A percentile compares a stretch with the other conserved stretches of the same genome.
Conservation (phyloP, 2,113 vertebrate species). For the Grantiella picta region DNA sequence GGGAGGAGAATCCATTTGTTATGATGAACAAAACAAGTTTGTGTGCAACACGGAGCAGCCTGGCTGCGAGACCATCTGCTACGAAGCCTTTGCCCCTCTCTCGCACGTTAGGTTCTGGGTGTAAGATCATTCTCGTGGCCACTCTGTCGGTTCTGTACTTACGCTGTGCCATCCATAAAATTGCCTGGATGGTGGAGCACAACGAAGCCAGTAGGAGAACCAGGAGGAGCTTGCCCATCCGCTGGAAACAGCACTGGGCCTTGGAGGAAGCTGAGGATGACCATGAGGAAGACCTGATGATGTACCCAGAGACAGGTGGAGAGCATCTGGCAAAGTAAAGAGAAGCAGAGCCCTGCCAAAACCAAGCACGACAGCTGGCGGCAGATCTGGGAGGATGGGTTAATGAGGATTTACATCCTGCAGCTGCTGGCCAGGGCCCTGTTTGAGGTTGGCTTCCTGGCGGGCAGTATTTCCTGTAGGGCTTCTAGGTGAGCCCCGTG, state of each 20-base stretch:
- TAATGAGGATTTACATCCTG: conserved; percentile 92
- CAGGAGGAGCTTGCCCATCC: conserved; percentile 80
- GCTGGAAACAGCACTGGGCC: conserved; percentile 84
- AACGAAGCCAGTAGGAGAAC: conserved; percentile 77
- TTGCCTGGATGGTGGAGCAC: conserved; percentile 86
- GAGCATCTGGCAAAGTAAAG: conserved; percentile 76
- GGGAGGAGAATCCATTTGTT: too few relatives aligned
- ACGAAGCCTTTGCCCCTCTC: conserved; percentile 93
- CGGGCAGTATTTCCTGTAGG: conserved; percentile 92
- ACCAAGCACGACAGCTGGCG: conserved; percentile 85
- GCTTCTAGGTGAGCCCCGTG: conserved; percentile 87
- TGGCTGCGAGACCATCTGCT: conserved; percentile 96
- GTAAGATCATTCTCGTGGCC: conserved; percentile 92
- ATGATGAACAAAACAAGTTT: conserved; percentile 94
- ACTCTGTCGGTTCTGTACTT: conserved; percentile 94
- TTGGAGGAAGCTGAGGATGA: conserved; percentile 90
- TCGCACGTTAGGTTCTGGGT: conserved; percentile 98
- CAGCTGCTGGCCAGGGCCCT: conserved; percentile 88
- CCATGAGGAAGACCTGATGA: conserved; percentile 95
- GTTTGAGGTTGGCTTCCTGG: conserved; percentile 89
- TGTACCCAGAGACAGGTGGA: conserved; percentile 92
- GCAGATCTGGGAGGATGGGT: conserved; percentile 88
- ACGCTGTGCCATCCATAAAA: conserved; percentile 94
- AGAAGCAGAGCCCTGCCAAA: conserved; percentile 72
- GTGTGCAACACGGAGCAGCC: conserved; percentile 97